Evolutionary conservation across 2,888 invertebrate species (phyloP), one percentile per base, ranked within the genome.

Genomic region (Chymomyza procnemis): DNA sequence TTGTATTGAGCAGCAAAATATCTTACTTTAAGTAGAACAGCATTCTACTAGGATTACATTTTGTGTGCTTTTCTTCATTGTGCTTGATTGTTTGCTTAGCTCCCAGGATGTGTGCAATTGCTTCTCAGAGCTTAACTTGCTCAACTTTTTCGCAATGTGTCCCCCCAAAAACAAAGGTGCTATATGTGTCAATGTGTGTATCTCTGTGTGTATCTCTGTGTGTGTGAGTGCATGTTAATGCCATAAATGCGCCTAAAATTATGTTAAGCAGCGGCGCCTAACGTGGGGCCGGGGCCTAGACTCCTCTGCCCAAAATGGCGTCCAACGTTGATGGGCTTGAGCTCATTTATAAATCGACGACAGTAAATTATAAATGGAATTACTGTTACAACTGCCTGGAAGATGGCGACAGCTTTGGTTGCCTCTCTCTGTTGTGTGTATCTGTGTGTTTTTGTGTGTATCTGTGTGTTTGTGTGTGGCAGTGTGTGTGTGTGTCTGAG

Each of bases 311-410:
- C 48, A 18, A 50, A 41, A 41, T 16, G 48, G 48, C 48, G 16
- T 16, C 5, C 48, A 12, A 50, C 12, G 48, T 60, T 71, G 74
- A 74, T 69, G 74, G 9, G 71, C 73, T 65, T 63, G 46, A 71
- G 75, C 73, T 73, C 71, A 86, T 84, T 84, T 81, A 79, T 86
- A 86, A 81, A 81, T 86, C 85, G 87, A 79, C 73, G 82, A 68
- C 64, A 79, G 71, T 81, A 84, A 81, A 81, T 81, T 81, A 81
- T 81, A 81, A 84, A 81, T 86, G 80, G 78, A 72, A 84, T 79
- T 84, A 84, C 81, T 71, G 74, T 73, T 61, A 48, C 66, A 64
- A 61, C 61, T 67, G 46, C 61, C 61, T 58, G 50, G 62, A 57
- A 9, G 55, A 9, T 41, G 18, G 16, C 9, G 18, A 41, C 54